Evolutionary conservation across 2,888 invertebrate genomes (phyloP), one percentile per base, ranked within the genome.

Genomic region (Oscheius myriophilus): DNA sequence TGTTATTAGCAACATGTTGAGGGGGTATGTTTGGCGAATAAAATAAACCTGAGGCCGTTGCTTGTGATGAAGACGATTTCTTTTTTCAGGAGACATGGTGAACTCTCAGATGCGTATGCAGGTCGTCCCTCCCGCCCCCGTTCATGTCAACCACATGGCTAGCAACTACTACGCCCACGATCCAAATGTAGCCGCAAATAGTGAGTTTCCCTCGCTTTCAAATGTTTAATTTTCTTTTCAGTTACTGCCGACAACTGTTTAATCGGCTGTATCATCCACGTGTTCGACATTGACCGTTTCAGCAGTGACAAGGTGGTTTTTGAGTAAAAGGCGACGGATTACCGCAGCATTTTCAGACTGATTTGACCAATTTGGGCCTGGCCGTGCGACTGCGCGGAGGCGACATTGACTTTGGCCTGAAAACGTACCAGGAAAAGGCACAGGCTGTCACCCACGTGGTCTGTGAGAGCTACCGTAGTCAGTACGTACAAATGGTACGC

Each of bases 371-470:
- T 43, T 26, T 75, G 12, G 58, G 57, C 16, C 71, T 72, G 39
- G 68, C 70, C 25, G 63, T 72, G 6, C 68, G 65, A 43, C 43
- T 65, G 21, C 71, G 70, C 45, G 80, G 80, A 6, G 80, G 78
- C 6, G 80, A 80, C 12, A 64, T 80, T 33, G 78, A 78, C 18
- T 75, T 71, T 46, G 69, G 72, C 6, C 46, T 52, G 14, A 68
- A 76, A 26, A 49, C 64, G 6, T 69, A 61, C 54, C 2, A 54
- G 25, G 65, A 70, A 12, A 69, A 42, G 26, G 43, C 45, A 18
- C 52, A 25, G n/a, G 53, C 46, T 18, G 41, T 54, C n/a, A 67
- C 63, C 16, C 61, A 67, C 46, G 59, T 58, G 21, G 25, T 70
- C 43, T 57, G 58, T 2, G 67, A 67, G 21, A 52, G 43, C 21